Percentiles rank a stretch among this genome's conserved stretches.
Conservation (phyloP, 2,888 invertebrate species). For the Drosophila kanekoi region DNA sequence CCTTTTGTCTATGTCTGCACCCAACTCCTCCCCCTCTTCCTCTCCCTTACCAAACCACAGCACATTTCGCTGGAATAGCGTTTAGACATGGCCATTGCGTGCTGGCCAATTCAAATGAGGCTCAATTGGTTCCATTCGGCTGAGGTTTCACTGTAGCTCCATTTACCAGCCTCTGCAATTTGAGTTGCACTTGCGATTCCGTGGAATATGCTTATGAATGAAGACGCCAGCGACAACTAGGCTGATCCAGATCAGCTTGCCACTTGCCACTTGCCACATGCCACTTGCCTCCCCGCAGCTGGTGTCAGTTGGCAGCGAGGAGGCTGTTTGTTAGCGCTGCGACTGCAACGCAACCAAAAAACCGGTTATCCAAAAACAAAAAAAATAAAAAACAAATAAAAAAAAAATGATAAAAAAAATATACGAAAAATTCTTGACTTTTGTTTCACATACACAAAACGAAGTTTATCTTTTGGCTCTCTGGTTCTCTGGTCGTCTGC, state of each 20-base stretch:
- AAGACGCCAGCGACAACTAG: constrained; percentile 51
- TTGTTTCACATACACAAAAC: constrained; percentile 75
- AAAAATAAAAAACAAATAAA: constrained; percentile 1
- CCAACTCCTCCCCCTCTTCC: neutral
- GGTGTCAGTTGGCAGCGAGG: constrained; percentile 50
- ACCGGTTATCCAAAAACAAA: constrained; percentile 61
- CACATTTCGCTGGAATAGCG: constrained; percentile 47
- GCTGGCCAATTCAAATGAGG: constrained; percentile 68
- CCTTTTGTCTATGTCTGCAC: constrained; percentile 42
- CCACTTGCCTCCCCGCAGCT: constrained; percentile 10
- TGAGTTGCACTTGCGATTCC: constrained; percentile 21
- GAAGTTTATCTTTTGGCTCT: constrained; percentile 70
- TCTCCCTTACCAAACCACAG: neutral
- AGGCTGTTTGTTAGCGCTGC: constrained; percentile 13
- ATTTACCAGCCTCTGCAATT: constrained; percentile 11
- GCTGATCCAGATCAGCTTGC: constrained; percentile 32
- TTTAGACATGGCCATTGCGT: constrained; percentile 52
- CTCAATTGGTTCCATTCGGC: constrained; percentile 38
- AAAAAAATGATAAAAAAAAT: constrained; percentile 10
- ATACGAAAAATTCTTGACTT: constrained; percentile 72
- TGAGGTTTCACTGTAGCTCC: constrained; percentile 16
- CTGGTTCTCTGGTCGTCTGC: constrained; percentile 17
- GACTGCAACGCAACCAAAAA: constrained; percentile 60
- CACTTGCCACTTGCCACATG: constrained; percentile 26
- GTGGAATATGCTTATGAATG: constrained; percentile 49